Evolutionary conservation across 2,113 vertebrate genomes (phyloP).

Genomic region (Neogobius melanostomus): DNA sequence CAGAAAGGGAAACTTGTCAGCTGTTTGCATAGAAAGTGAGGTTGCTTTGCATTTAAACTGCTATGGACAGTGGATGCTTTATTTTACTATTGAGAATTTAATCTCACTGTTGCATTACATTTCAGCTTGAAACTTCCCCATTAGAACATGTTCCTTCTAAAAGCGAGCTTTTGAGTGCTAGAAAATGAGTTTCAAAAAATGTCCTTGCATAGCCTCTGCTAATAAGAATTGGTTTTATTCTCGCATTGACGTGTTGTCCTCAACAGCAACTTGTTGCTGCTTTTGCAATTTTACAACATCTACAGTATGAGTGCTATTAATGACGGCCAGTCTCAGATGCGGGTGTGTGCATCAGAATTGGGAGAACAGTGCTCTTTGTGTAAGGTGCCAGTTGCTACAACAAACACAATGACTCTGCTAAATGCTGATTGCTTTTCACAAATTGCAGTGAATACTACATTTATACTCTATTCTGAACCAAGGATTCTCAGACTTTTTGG

Average conservation of each 20-base stretch:
- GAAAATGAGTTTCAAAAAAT: too few species aligned
- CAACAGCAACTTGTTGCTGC: neutral
- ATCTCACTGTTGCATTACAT: neutral
- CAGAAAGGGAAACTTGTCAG: neutral
- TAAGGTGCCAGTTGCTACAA: constrained; percentile 17
- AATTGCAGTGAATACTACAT: neutral
- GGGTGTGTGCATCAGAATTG: constrained; percentile 5
- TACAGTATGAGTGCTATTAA: neutral
- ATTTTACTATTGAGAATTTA: neutral
- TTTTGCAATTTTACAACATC: neutral
- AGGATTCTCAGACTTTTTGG: too few species aligned
- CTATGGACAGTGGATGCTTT: neutral
- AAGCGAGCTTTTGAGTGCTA: too few species aligned
- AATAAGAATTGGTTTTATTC: too few species aligned
- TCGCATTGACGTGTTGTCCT: neutral
- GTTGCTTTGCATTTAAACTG: neutral
- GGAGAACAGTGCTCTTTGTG: constrained; percentile 49
- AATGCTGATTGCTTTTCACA: constrained; percentile 9
- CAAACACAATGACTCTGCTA: constrained; percentile 29
- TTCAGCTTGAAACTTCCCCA: neutral
- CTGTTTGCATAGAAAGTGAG: constrained; percentile 23
- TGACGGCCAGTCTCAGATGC: constrained; percentile 9
- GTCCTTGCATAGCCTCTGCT: too few species aligned
- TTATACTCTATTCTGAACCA: too few species aligned
- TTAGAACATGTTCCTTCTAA: too few species aligned